Base-by-base conservation (phyloP, 2,113 vertebrate species). In the Hemichromis elongatus region DNA sequence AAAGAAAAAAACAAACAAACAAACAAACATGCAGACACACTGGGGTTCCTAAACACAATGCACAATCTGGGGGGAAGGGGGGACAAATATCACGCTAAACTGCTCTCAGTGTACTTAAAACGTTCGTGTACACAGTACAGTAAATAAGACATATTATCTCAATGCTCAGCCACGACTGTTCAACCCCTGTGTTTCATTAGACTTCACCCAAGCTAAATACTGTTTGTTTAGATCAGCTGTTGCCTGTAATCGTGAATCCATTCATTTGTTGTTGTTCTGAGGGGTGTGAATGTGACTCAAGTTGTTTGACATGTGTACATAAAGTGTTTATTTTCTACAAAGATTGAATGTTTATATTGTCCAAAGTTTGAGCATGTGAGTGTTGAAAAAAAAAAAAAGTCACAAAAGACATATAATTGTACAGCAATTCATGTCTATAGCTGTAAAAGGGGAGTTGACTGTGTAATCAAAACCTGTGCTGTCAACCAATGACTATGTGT, bases 221-320 rank as follows among this genome's bases (percentile, higher is more conserved):
- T 86, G 90, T 93, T 90, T 87, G 91, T 94, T 90, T 81, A 28
- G 75, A 89, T 92, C 90, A 86, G 82, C 78, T 79, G 91, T 95
- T 92, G 93, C 92, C 91, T 92, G 93, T 95, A 84, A 83, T 92
- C 80, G 95, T 95, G 94, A 96, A 93, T 94, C 94, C 85, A 94
- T 92, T 79, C 55, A 89, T 88, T 84, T 86, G 96, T 92, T 91
- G 93, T 96, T 57, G 92, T 96, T 87, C 91, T 94, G 26, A 96
- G 92, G 89, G 92, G 95, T 96, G 94, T 93, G 96, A 96, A 97
- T 94, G 92, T 52, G 82, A 96, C 96, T 96, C 95, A 90, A 96
- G 97, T 97, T 96, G 95, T 97, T 94, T 89, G 95, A 96, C 96
- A 89, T 92, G 92, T 99, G 98, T 98, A 99, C 96, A 99, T 98